Evolutionary conservation across 1,140 invertebrate genomes (phyloP).

Genomic region (Rhagoletis pomonella): DNA sequence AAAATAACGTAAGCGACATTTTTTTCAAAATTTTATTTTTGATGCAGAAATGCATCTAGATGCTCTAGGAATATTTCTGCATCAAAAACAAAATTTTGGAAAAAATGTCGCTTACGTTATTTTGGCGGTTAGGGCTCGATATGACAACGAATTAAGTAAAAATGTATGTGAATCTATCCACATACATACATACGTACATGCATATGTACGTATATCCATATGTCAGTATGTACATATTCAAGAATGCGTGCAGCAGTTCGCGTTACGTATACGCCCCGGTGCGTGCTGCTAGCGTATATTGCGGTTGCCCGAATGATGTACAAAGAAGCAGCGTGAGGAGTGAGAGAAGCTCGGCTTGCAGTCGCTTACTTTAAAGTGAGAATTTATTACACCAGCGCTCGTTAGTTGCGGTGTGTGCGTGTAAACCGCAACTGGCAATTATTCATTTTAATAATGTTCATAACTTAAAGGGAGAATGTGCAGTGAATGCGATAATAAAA

Average conservation of each 20-base stretch:
- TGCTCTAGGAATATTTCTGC: too few relatives aligned
- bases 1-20: too few relatives aligned
- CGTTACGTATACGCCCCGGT: slow-evolving; percentile 28
- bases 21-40: too few relatives aligned
- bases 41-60: too few relatives aligned
- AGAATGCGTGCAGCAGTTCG: background rate
- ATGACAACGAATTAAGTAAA: too few relatives aligned
- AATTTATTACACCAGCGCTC: slow-evolving; percentile 38
- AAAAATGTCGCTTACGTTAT: too few relatives aligned
- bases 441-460: slow-evolving; percentile 47
- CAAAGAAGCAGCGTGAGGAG: background rate
- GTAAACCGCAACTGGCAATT: slow-evolving; percentile 35
- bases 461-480: slow-evolving; percentile 32
- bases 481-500: background rate
- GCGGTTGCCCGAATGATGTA: background rate
- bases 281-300: background rate
- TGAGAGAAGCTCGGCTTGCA: slow-evolving; percentile 5
- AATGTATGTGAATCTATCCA: too few relatives aligned
- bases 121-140: too few relatives aligned
- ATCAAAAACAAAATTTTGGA: too few relatives aligned
- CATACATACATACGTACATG: too few relatives aligned
- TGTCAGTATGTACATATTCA: background rate
- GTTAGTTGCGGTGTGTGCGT: slow-evolving; percentile 33
- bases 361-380: slow-evolving; percentile 39
- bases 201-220: too few relatives aligned